Percentiles rank a stretch among this genome's conserved stretches.
These are phyloP conservation scores for Coendou prehensilis DNA, from an alignment of 2,797 vertebrate genomes.

Conservation along the genomic window DNA sequence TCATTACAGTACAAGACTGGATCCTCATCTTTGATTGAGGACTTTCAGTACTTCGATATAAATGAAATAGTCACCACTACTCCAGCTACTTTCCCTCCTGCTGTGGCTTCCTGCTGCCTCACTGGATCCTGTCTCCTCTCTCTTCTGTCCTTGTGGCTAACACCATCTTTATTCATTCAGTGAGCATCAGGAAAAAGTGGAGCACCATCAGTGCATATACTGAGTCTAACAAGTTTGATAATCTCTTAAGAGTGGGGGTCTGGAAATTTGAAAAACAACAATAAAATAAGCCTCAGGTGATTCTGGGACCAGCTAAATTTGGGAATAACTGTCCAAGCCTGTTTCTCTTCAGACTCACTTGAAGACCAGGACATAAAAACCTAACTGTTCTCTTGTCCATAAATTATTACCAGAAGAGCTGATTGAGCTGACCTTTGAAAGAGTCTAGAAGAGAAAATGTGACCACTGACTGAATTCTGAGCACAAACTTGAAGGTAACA, in stretches of 20 bases:
- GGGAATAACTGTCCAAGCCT: not conserved
- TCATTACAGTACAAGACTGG: not conserved
- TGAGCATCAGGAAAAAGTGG: not conserved
- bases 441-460: constrained; percentile 22
- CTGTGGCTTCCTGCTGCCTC: not conserved
- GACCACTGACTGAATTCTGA: constrained; percentile 19
- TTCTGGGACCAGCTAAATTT: not conserved
- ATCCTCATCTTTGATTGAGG: not conserved
- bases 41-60: not conserved
- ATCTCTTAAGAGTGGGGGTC: not conserved
- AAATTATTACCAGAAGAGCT: constrained; percentile 29
- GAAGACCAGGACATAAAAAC: constrained; percentile 18
- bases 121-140: not conserved
- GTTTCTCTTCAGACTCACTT: not conserved
- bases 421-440: not conserved
- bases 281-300: not conserved
- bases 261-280: not conserved
- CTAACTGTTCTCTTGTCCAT: not conserved
- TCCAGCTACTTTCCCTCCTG: not conserved
- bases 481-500: constrained; percentile 16
- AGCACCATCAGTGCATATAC: not conserved
- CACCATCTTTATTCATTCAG: constrained; percentile 43
- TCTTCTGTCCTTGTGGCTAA: not conserved
- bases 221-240: not conserved
- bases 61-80: not conserved